Evolutionary conservation across 2,113 vertebrate species (phyloP).

Genomic region (Piprites chloris): DNA sequence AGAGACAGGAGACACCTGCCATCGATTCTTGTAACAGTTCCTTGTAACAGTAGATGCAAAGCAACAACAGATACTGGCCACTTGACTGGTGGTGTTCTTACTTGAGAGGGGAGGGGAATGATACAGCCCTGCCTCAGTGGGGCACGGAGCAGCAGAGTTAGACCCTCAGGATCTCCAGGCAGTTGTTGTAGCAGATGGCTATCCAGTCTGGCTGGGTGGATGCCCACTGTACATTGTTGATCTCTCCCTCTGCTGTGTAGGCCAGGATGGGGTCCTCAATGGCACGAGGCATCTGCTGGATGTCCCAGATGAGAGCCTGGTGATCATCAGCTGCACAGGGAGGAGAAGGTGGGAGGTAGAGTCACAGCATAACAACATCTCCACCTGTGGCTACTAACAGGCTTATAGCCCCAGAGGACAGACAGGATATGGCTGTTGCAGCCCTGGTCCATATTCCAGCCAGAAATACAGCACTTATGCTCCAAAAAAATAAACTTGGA

Average conservation of each 20-base stretch:
- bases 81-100: conserved; percentile 73
- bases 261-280: conserved; percentile 98
- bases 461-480: not conserved
- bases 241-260: conserved; percentile 97
- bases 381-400: fast-evolving
- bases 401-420: not conserved
- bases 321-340: conserved; percentile 89
- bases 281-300: conserved; percentile 98
- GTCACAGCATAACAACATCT: fast-evolving
- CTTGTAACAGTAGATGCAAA: conserved; percentile 74
- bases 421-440: fast-evolving
- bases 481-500: not conserved
- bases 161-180: conserved; percentile 96
- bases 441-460: not conserved
- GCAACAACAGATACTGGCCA: conserved; percentile 77
- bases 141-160: conserved; percentile 62
- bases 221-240: conserved; percentile 99
- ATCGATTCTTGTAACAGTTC: conserved; percentile 63
- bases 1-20: conserved; percentile 52
- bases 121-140: conserved; percentile 49
- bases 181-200: conserved; percentile 99
- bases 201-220: conserved; percentile 99
- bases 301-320: conserved; percentile 99
- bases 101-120: conserved; percentile 65
- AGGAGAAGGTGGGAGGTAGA: not conserved